Evolutionary conservation across 2,113 vertebrate species (phyloP), one percentile per base, ranked within the genome.

Genomic region (Pelodiscus sinensis): DNA sequence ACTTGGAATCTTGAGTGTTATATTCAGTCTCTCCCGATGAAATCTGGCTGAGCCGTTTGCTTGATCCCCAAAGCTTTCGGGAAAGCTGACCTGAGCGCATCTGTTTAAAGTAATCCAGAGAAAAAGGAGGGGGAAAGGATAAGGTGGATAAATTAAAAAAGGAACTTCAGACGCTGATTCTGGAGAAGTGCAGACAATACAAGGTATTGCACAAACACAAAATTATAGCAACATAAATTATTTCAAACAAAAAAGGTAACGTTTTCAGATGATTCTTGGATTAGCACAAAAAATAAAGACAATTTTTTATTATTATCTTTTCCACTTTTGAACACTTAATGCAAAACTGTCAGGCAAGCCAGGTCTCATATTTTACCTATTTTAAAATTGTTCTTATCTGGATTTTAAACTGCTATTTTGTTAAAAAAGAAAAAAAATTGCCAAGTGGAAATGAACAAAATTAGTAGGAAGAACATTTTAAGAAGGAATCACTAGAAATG

Each of bases 21-120:
- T 99, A 99, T 98, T 99, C 98, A 57, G 99, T 99, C 97, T 99
- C 99, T 96, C 99, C 99, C 90, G 99, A 98, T 89, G 99, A 99
- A 96, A 99, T 99, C 98, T 99, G 99, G 96, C 98, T 99, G 97
- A 99, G 97, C 62, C 98, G 98, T 97, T 98, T 99, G 98, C 98
- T 99, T 97, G 99, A 99, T 96, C 99, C 99, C 99, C 99, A 99
- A 92, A 99, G 98, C 97, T 99, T 99, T 98, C 99, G 98, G 58
- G 99, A 99, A 97, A 99, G 99, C 98, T 99, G 99, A 96, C 99
- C 98, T 85, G 98, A 98, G 91, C 99, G 99, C 98, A 99, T 99
- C 99, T 99, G 98, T 98, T 98, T 96, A 96, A 97, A 97, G 96
- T 86, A 98, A 97, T 98, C 91, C 97, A 98, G 93, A 98, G 88